phyloP scores from a whole-genome alignment of 2,888 invertebrate genomes.

The Mylabris sibirica region DNA sequence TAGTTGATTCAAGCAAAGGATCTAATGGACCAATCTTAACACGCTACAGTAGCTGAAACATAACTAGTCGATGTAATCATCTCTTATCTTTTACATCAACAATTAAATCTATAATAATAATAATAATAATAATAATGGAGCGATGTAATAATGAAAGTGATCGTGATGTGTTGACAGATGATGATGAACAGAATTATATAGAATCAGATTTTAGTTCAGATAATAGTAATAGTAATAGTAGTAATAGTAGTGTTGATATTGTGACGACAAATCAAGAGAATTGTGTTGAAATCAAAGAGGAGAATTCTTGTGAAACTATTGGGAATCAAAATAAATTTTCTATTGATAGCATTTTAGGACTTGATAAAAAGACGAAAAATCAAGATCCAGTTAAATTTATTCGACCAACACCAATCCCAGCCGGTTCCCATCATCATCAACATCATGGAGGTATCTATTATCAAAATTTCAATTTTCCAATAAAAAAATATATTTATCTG shows the following conservation, averaged over 20 bases:
- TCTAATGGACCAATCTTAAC: constrained; percentile 54
- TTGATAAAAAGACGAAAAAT: constrained; percentile 37
- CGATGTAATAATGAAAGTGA: constrained; percentile 33
- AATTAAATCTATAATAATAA: constrained; percentile 7
- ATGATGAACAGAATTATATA: constrained; percentile 41
- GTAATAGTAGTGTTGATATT: constrained; percentile 46
- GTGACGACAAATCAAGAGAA: constrained; percentile 44
- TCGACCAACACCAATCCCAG: constrained; percentile 55
- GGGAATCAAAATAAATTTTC: constrained; percentile 56
- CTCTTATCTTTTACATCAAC: constrained; percentile 41
- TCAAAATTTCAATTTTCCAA: not conserved
- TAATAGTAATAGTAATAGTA: constrained; percentile 43
- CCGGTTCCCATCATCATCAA: constrained; percentile 37
- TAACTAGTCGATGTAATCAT: constrained; percentile 41
- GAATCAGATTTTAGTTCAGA: constrained; percentile 46
- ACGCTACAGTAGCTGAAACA: constrained; percentile 46
- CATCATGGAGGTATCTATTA: constrained; percentile 6
- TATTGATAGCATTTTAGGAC: constrained; percentile 59
- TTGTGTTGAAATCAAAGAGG: constrained; percentile 39
- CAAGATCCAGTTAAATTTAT: constrained; percentile 50
- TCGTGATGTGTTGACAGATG: constrained; percentile 34
- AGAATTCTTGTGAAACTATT: constrained; percentile 35
- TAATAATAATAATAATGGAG: constrained; percentile 22
- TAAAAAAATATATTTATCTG: constrained; percentile 1
- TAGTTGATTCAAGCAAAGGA: constrained; percentile 56